Conservation (phyloP, 2,797 vertebrate species). For the Sorex maritimensis region DNA sequence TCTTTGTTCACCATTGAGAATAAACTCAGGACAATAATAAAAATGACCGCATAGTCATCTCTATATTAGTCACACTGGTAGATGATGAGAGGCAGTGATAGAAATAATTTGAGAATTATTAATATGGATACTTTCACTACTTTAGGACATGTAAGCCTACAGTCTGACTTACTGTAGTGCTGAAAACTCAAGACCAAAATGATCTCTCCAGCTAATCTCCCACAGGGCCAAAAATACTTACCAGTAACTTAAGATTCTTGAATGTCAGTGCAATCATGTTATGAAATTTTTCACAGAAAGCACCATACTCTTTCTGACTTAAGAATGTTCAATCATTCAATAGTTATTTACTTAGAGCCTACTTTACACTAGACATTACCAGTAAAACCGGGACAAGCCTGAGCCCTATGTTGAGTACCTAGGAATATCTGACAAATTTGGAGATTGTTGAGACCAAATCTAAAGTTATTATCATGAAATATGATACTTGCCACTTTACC, state of each 20-base stretch:
- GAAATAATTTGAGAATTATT: constrained; percentile 4
- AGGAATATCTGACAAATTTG: background rate
- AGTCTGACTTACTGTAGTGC: background rate
- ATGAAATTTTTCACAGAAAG: constrained; percentile 62
- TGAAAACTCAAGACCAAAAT: constrained; percentile 67
- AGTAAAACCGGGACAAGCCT: background rate
- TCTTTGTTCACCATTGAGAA: background rate
- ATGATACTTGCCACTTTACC: background rate
- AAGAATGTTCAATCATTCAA: background rate
- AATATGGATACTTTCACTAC: background rate
- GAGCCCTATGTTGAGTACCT: constrained; percentile 8
- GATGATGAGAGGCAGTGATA: background rate
- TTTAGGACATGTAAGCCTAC: background rate
- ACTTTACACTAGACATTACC: background rate
- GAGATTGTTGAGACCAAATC: background rate
- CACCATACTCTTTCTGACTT: background rate
- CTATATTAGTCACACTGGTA: background rate
- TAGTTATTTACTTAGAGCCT: background rate
- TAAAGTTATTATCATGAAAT: background rate
- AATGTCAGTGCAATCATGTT: constrained; percentile 44
- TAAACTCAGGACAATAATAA: background rate
- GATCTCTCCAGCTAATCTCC: background rate
- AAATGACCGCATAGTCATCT: background rate
- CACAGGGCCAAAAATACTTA: constrained; percentile 36
- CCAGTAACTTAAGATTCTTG: constrained; percentile 12